Percentiles rank a stretch among this genome's conserved stretches.
Conservation (phyloP, 2,888 invertebrate species). For the Loripinus fragilis region DNA sequence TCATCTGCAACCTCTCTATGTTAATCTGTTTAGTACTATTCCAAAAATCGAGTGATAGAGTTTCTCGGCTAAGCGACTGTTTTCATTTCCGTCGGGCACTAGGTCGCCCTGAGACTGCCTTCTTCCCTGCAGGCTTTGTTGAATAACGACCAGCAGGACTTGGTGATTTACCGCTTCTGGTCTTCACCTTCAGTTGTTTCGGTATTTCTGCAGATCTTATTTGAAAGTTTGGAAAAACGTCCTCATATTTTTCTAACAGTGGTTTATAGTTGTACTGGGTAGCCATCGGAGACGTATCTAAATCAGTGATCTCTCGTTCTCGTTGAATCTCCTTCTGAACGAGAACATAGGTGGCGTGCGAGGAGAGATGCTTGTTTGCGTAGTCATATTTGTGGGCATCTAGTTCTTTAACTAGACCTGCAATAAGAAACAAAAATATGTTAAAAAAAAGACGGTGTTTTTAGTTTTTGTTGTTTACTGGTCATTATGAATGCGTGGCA, state of each 20-base stretch:
- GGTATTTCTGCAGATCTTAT: slow-evolving; percentile 76
- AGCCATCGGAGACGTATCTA: slow-evolving; percentile 58
- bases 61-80: no score
- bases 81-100: slow-evolving; percentile 42
- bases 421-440: slow-evolving; percentile 22
- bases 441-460: no score
- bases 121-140: slow-evolving; percentile 45
- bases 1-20: no score
- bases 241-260: slow-evolving; percentile 77
- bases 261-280: slow-evolving; percentile 76
- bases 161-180: slow-evolving; percentile 74
- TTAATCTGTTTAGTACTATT: no score
- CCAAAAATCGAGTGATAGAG: no score
- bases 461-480: no score
- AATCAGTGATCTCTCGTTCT: slow-evolving; percentile 54
- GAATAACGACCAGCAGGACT: slow-evolving; percentile 78
- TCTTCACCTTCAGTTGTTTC: slow-evolving; percentile 63
- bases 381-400: slow-evolving; percentile 80
- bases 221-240: slow-evolving; percentile 79
- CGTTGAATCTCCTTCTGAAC: slow-evolving; percentile 77
- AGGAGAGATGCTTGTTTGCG: slow-evolving; percentile 79
- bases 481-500: no score
- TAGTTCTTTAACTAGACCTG: slow-evolving; percentile 82
- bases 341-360: slow-evolving; percentile 81
- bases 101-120: slow-evolving; percentile 36